Evolutionary conservation across 2,888 invertebrate genomes (phyloP).

Genomic region (Stenolophus ochropezus): DNA sequence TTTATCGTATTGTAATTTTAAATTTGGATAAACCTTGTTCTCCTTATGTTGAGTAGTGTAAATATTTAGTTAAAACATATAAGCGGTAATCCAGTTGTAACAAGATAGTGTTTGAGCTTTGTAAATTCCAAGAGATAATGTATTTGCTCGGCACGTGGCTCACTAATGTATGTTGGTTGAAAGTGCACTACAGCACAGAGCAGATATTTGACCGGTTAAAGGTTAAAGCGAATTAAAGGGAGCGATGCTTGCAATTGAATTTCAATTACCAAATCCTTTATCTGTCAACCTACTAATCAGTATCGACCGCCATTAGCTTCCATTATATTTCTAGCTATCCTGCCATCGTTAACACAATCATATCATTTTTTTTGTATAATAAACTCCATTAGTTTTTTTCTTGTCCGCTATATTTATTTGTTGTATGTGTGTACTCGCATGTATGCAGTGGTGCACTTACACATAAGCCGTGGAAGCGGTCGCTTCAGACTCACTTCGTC

Average conservation of each 20-base stretch:
- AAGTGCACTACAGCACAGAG: background rate
- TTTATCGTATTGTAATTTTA: no score
- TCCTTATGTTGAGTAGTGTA: background rate
- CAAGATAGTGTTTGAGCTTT: background rate
- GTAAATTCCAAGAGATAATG: background rate
- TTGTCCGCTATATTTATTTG: no score
- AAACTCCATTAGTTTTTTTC: no score
- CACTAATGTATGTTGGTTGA: background rate
- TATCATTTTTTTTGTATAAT: no score
- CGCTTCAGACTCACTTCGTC: no score
- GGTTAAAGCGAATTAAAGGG: background rate
- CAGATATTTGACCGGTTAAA: background rate
- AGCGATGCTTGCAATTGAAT: background rate
- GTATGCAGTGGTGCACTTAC: no score
- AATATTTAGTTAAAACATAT: background rate
- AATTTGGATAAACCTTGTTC: no score
- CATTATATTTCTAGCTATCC: background rate
- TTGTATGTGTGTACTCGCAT: no score
- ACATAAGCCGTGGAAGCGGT: no score
- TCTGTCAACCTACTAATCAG: background rate
- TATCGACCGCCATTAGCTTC: background rate
- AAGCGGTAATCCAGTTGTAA: background rate
- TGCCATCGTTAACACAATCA: background rate
- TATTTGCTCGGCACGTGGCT: background rate
- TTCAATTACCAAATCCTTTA: background rate